Conservation (phyloP, 2,797 vertebrate species). For the Microhierax caerulescens region DNA sequence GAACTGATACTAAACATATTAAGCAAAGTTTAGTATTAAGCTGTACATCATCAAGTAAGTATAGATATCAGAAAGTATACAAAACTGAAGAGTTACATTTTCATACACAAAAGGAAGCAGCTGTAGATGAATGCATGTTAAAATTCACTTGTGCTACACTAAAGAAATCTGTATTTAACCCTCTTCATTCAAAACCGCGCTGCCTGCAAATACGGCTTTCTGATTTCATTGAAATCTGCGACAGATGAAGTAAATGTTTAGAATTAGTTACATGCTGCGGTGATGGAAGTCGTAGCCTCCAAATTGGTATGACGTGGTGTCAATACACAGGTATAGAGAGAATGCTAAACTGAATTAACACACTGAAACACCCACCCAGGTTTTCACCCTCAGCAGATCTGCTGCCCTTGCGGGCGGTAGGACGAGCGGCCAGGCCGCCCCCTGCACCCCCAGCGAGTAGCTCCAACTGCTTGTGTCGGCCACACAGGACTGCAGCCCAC, state of each 20-base stretch:
- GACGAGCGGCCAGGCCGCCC: background rate
- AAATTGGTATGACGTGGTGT: rapidly evolving
- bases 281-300: background rate
- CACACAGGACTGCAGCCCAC: rapidly evolving
- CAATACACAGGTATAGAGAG: rapidly evolving
- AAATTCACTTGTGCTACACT: background rate
- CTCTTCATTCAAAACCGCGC: background rate
- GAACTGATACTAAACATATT: background rate
- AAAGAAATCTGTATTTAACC: background rate
- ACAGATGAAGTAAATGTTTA: background rate
- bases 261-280: background rate
- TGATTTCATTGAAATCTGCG: rapidly evolving
- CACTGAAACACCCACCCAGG: rapidly evolving
- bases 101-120: background rate
- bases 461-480: rapidly evolving
- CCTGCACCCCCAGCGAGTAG: background rate
- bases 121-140: background rate
- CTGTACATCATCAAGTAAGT: background rate
- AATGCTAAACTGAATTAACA: rapidly evolving
- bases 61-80: rapidly evolving
- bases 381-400: no score
- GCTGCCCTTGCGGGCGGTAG: no score
- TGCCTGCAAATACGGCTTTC: rapidly evolving
- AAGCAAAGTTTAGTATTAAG: rapidly evolving
- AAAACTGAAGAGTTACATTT: background rate